Percentiles rank a stretch among this genome's conserved stretches.
These are phyloP conservation scores for Bombus breviceps DNA, from an alignment of 1,140 invertebrate genomes.

Conservation along the genomic window DNA sequence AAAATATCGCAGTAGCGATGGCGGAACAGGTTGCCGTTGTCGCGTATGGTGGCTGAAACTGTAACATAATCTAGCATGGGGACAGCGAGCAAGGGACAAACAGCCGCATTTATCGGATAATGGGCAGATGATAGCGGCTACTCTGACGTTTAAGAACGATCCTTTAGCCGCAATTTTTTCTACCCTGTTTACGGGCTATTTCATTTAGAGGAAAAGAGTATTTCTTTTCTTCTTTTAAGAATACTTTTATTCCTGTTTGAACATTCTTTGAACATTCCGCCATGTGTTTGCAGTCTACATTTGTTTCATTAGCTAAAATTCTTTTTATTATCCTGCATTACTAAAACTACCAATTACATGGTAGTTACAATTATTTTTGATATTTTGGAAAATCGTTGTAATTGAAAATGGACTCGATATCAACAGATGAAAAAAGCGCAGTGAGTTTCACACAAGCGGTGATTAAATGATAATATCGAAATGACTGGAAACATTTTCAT, in stretches of 20 bases:
- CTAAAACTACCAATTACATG: no score
- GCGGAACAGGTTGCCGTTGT: constrained; percentile 12
- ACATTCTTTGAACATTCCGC: no score
- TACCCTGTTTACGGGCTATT: background rate
- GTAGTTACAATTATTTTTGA: background rate
- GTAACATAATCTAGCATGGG: background rate
- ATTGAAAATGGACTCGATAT: background rate
- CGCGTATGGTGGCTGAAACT: background rate
- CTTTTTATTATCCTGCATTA: no score
- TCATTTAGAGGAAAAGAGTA: background rate
- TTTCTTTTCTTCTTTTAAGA: background rate
- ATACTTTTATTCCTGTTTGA: no score
- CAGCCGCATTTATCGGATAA: background rate
- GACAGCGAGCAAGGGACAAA: background rate
- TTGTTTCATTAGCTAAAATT: no score
- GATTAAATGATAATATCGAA: background rate
- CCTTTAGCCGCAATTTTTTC: no score
- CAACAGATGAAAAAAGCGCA: background rate
- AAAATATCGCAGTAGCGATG: background rate
- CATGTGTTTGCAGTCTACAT: no score
- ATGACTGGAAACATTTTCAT: no score
- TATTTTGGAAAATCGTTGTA: background rate
- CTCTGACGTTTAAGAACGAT: background rate
- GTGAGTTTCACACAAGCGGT: no score
- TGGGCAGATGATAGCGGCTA: background rate